Conservation (phyloP, 2,888 invertebrate genomes). For the Tethea ocularis region DNA sequence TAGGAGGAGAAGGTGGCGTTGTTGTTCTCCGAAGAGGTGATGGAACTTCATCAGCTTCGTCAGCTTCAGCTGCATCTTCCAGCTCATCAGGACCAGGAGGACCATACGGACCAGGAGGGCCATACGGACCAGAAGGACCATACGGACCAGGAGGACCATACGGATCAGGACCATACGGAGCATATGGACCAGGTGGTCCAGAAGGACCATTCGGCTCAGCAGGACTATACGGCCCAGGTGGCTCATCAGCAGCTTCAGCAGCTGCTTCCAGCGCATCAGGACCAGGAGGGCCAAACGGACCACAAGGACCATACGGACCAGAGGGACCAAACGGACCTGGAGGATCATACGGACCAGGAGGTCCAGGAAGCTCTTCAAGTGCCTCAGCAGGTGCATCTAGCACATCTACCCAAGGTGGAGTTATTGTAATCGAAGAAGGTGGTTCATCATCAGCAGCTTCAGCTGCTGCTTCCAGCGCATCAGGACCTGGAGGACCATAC, state of each 20-base stretch:
- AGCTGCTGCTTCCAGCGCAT: neutral
- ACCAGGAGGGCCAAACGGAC: constrained; percentile 1
- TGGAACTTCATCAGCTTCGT: constrained; percentile 2
- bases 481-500: constrained; percentile 3
- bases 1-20: neutral
- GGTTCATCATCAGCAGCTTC: constrained; percentile 4
- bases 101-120: constrained; percentile 7
- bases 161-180: constrained; percentile 12
- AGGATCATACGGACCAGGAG: constrained; percentile 10
- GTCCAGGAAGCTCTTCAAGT: constrained; percentile 9
- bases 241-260: constrained; percentile 10
- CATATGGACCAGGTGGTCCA: constrained; percentile 8
- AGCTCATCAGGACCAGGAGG: neutral
- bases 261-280: constrained; percentile 15
- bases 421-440: neutral
- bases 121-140: neutral
- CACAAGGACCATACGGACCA: too few relatives aligned
- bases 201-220: constrained; percentile 15
- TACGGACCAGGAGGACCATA: constrained; percentile 5
- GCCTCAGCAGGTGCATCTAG: constrained; percentile 9
- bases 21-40: constrained; percentile 6
- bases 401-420: too few relatives aligned
- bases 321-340: neutral
- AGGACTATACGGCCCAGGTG: neutral
- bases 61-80: neutral